A percentile compares a stretch with the other conserved stretches of the same genome.
Evolutionary conservation across 2,113 vertebrate species (phyloP).

Genomic region (Actinemys pallida): DNA sequence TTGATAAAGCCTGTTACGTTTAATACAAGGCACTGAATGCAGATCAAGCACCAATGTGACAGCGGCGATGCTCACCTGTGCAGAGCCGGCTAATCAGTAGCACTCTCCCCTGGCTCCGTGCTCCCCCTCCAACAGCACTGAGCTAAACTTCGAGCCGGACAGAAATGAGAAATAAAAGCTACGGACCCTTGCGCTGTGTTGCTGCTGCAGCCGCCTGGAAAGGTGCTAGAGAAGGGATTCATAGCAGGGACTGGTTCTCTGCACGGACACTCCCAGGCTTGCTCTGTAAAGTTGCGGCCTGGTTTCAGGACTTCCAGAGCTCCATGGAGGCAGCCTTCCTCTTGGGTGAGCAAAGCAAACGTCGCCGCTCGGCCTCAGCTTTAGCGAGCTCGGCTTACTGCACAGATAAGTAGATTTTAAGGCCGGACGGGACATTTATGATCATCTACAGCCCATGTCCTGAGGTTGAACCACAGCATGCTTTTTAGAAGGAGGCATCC

Average conservation of each 20-base stretch:
- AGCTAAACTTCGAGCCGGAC: not conserved
- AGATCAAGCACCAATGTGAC: not conserved
- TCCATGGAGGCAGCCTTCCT: not conserved
- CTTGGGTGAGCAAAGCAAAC: not conserved
- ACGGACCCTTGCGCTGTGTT: not conserved
- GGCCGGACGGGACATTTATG: fast-evolving
- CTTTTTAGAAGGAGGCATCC: too few relatives aligned
- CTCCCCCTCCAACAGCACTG: not conserved
- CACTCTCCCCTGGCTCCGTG: not conserved
- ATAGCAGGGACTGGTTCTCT: not conserved
- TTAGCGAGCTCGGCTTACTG: not conserved
- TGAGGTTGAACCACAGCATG: too few relatives aligned
- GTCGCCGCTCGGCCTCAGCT: not conserved
- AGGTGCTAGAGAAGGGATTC: fast-evolving
- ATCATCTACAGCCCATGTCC: not conserved
- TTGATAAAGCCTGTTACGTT: not conserved
- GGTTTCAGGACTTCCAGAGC: not conserved
- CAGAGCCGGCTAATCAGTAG: not conserved
- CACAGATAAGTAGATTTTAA: not conserved
- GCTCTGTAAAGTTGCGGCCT: not conserved
- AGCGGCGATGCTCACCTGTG: not conserved
- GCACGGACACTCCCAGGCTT: fast-evolving
- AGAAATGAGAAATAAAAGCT: not conserved
- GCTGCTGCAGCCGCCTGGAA: not conserved
- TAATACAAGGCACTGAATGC: not conserved